phyloP scores from a whole-genome alignment of 2,888 invertebrate species.

The Orthonychiurus folsomi region DNA sequence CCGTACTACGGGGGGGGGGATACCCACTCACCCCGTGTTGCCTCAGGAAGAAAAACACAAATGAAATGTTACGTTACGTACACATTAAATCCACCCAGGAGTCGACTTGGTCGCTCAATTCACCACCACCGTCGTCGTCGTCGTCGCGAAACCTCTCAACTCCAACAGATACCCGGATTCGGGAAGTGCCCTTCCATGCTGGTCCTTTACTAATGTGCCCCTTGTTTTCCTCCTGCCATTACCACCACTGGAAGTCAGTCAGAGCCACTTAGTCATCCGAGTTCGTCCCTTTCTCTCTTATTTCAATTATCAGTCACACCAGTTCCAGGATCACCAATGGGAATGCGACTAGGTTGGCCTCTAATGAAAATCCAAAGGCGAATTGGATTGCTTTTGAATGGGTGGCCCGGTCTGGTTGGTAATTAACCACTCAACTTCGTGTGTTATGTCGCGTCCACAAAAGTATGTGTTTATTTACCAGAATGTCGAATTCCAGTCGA shows the following conservation, averaged over 20 bases:
- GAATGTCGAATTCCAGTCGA: too few relatives aligned
- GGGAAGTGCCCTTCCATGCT: background rate
- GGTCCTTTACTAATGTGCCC: too few relatives aligned
- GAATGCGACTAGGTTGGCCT: too few relatives aligned
- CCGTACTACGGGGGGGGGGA: background rate
- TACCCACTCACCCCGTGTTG: too few relatives aligned
- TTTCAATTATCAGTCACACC: background rate
- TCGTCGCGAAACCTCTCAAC: too few relatives aligned
- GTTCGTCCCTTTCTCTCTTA: background rate
- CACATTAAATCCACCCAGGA: conserved; percentile 15
- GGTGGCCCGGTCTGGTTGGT: too few relatives aligned
- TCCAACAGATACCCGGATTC: background rate
- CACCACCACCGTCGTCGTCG: too few relatives aligned
- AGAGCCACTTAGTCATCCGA: background rate
- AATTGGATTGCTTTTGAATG: too few relatives aligned
- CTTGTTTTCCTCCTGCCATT: background rate
- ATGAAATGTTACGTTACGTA: background rate
- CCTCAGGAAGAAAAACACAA: background rate
- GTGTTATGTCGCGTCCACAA: too few relatives aligned
- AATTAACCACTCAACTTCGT: too few relatives aligned
- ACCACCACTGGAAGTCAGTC: background rate
- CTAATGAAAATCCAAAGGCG: too few relatives aligned
- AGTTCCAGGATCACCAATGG: background rate
- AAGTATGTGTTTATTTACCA: too few relatives aligned
- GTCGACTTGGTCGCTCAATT: background rate